Conservation (phyloP, 1,140 invertebrate genomes). For the Calephelis virginiensis region DNA sequence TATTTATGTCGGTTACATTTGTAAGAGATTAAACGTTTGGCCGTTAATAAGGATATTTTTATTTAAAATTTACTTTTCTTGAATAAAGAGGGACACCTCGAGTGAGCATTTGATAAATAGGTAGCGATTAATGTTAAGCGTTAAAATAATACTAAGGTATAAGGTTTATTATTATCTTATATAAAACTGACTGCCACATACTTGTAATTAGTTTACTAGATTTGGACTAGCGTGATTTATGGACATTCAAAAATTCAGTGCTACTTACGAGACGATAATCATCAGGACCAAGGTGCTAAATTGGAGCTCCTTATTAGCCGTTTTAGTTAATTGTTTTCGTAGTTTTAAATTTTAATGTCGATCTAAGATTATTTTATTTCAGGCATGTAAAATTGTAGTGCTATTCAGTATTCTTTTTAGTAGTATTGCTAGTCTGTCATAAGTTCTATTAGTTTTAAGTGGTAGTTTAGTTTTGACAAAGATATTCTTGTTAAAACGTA, state of each 20-base stretch:
- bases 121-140: slow-evolving; percentile 55
- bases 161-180: slow-evolving; percentile 40
- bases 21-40: slow-evolving; percentile 73
- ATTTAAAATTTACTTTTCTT: slow-evolving; percentile 69
- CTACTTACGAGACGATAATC: slow-evolving; percentile 38
- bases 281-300: slow-evolving; percentile 52
- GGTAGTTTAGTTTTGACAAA: too few relatives aligned
- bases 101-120: slow-evolving; percentile 57
- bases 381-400: not conserved
- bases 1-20: slow-evolving; percentile 77
- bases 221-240: slow-evolving; percentile 49
- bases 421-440: not conserved
- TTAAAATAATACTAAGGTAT: slow-evolving; percentile 49
- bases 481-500: too few relatives aligned
- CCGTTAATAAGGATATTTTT: slow-evolving; percentile 72
- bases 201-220: slow-evolving; percentile 47
- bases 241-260: slow-evolving; percentile 48
- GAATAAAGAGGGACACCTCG: slow-evolving; percentile 50
- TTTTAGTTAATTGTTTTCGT: not conserved
- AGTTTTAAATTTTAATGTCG: not conserved
- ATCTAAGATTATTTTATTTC: too few relatives aligned
- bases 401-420: not conserved
- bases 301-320: not conserved
- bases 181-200: slow-evolving; percentile 52
- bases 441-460: not conserved